phyloP scores from a whole-genome alignment of 2,888 invertebrate genomes.

The Tenthredo scrophulariae region DNA sequence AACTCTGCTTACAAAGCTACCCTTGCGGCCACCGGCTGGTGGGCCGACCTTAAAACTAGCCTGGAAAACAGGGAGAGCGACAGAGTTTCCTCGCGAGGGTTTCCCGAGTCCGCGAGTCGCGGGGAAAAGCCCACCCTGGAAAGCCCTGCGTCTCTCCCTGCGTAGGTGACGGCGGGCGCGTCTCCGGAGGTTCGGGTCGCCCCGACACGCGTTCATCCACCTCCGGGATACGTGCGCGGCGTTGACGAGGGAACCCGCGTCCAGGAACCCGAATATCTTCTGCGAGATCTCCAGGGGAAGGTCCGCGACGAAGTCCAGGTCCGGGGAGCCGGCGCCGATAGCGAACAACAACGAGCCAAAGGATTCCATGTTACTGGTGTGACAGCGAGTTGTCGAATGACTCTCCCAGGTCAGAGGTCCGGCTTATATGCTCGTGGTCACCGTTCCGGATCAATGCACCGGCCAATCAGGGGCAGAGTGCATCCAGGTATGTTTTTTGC shows the following conservation, averaged over 20 bases:
- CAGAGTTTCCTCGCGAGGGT: not conserved
- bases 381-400: constrained; percentile 42
- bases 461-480: constrained; percentile 29
- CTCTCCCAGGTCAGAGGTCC: not conserved
- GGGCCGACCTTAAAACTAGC: constrained; percentile 16
- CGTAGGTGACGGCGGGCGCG: constrained; percentile 47
- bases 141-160: constrained; percentile 41
- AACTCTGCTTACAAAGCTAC: constrained; percentile 24
- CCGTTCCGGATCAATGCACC: constrained; percentile 32
- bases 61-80: not conserved
- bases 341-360: constrained; percentile 50
- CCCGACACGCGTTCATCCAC: constrained; percentile 52
- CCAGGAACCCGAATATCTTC: constrained; percentile 53
- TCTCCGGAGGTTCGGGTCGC: constrained; percentile 50
- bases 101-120: not conserved
- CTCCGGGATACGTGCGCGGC: constrained; percentile 49
- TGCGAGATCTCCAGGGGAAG: constrained; percentile 56
- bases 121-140: not conserved
- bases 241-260: constrained; percentile 53
- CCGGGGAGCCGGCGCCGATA: constrained; percentile 41
- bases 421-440: constrained; percentile 31
- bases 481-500: constrained; percentile 11
- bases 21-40: not conserved
- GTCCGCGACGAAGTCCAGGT: constrained; percentile 51
- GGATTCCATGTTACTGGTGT: constrained; percentile 40